phyloP scores from a whole-genome alignment of 1,140 invertebrate genomes.

The Antheraea pernyi region DNA sequence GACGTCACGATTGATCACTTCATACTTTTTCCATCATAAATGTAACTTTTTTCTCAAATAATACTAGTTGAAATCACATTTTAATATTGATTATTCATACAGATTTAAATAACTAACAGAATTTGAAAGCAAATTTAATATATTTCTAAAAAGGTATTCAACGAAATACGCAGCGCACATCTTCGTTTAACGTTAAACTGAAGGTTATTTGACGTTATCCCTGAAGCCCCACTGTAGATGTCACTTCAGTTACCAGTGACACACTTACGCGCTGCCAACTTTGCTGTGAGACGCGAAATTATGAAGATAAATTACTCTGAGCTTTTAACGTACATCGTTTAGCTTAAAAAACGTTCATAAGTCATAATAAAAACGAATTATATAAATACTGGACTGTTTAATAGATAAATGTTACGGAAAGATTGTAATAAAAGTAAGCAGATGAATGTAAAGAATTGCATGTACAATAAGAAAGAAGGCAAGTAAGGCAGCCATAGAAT shows the following conservation, averaged over 20 bases:
- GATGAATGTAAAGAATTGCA: too few relatives aligned
- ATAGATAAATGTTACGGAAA: too few relatives aligned
- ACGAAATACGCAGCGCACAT: not conserved
- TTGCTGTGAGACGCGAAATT: not conserved
- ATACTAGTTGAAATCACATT: not conserved
- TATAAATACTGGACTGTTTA: not conserved
- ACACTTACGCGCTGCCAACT: not conserved
- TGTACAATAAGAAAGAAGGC: too few relatives aligned
- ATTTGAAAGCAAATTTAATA: not conserved
- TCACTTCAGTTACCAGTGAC: constrained; percentile 3
- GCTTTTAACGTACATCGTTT: not conserved
- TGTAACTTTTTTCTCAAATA: too few relatives aligned
- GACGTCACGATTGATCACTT: too few relatives aligned
- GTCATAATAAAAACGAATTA: not conserved
- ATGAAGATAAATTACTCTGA: not conserved
- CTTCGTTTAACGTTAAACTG: not conserved
- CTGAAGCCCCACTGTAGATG: not conserved
- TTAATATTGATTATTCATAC: not conserved
- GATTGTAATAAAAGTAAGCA: too few relatives aligned
- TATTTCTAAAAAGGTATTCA: not conserved
- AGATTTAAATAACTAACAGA: not conserved
- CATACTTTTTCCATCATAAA: too few relatives aligned
- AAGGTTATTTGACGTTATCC: not conserved
- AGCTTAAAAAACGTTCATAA: not conserved
- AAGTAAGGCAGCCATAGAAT: too few relatives aligned